phyloP scores from a whole-genome alignment of 2,888 invertebrate species.

The Drosophila conformis region DNA sequence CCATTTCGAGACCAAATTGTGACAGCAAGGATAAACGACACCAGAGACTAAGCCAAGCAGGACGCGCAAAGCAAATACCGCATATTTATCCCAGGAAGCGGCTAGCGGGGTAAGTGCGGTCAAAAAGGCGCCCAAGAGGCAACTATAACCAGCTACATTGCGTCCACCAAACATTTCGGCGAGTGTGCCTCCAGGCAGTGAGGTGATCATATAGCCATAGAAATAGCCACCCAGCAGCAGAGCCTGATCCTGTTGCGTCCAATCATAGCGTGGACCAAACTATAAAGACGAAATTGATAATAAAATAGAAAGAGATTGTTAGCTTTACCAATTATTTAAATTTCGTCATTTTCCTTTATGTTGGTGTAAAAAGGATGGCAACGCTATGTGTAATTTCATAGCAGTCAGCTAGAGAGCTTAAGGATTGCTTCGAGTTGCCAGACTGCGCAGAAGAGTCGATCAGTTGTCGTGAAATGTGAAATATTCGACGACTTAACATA shows the following conservation, averaged over 20 bases:
- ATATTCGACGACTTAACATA: not conserved
- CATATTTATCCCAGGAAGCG: constrained; percentile 86
- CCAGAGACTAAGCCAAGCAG: constrained; percentile 88
- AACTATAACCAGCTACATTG: constrained; percentile 86
- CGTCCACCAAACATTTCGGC: constrained; percentile 89
- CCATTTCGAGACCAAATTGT: constrained; percentile 89
- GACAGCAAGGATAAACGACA: constrained; percentile 81
- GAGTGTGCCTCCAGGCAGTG: constrained; percentile 88
- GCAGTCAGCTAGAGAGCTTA: not conserved
- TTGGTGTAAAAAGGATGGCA: not conserved
- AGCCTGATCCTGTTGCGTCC: constrained; percentile 88
- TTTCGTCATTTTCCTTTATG: not conserved
- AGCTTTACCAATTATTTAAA: not conserved
- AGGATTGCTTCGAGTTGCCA: not conserved
- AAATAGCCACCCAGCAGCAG: constrained; percentile 89
- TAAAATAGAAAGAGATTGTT: not conserved
- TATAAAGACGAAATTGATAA: constrained; percentile 58
- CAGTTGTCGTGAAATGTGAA: not conserved
- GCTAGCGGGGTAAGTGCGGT: constrained; percentile 88
- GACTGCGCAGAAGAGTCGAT: not conserved
- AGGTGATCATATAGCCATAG: constrained; percentile 89
- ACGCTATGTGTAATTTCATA: not conserved
- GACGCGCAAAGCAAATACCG: constrained; percentile 87
- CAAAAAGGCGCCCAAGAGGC: constrained; percentile 85
- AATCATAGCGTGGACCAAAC: constrained; percentile 86